A percentile compares a stretch with the other conserved stretches of the same genome.
These are phyloP conservation scores for Protobothrops flavoviridis DNA, from an alignment of 2,113 vertebrate genomes.

Conservation along the genomic window DNA sequence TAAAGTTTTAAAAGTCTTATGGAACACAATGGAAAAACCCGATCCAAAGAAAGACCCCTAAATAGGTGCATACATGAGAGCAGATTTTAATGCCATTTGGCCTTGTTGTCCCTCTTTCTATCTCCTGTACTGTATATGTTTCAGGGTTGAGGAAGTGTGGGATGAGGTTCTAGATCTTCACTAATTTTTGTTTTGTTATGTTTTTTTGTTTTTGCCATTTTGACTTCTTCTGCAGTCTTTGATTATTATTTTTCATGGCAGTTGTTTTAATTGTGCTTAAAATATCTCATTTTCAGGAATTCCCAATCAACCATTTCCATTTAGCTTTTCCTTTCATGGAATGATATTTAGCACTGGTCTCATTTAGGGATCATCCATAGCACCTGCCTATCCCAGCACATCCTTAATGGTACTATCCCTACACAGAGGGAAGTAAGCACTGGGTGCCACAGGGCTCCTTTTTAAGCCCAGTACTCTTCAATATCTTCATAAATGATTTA, in stretches of 20 bases:
- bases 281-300: background rate
- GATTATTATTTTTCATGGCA: background rate
- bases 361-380: background rate
- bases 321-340: background rate
- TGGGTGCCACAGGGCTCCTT: no score
- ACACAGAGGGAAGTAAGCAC: no score
- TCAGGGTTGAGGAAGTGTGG: background rate
- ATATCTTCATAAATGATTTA: no score
- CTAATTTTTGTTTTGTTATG: background rate
- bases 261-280: background rate
- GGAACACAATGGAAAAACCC: background rate
- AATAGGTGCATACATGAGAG: background rate
- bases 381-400: background rate
- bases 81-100: background rate
- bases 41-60: background rate
- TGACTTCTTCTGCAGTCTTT: background rate
- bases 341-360: background rate
- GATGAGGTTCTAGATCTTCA: background rate
- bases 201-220: background rate
- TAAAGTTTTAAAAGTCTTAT: background rate
- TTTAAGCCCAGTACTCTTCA: no score
- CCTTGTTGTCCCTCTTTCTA: background rate
- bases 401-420: no score
- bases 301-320: background rate
- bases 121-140: background rate